Percentiles rank a stretch among this genome's conserved stretches.
Conservation (phyloP, 2,888 invertebrate genomes). For the Orthonychiurus folsomi region DNA sequence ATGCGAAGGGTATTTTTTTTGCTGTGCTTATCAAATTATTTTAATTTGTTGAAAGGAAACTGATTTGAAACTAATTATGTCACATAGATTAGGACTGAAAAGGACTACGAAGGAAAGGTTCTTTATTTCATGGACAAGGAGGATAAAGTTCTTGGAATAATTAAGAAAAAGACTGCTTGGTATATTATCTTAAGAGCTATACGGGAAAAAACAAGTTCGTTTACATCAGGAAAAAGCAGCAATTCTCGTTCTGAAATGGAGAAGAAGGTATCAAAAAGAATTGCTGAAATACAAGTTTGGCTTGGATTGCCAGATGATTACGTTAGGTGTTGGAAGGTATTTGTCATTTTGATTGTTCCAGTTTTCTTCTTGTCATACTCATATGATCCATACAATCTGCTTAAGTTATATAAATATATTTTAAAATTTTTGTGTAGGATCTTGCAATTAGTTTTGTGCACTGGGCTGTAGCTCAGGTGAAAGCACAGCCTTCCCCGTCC, state of each 20-base stretch:
- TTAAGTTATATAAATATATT: slow-evolving; percentile 5
- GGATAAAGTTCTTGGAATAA: slow-evolving; percentile 44
- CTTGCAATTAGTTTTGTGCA: slow-evolving; percentile 22
- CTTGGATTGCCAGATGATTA: slow-evolving; percentile 40
- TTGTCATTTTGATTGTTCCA: slow-evolving; percentile 10
- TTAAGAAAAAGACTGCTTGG: slow-evolving; percentile 49
- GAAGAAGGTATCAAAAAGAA: slow-evolving; percentile 41
- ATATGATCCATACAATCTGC: slow-evolving; percentile 6
- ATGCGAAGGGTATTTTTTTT: slow-evolving; percentile 39
- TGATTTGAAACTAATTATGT: too few species aligned
- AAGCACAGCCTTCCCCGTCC: background rate
- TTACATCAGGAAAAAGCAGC: slow-evolving; percentile 15
- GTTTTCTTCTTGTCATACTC: slow-evolving; percentile 8
- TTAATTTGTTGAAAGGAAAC: background rate
- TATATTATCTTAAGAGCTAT: slow-evolving; percentile 42
- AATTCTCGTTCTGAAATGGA: slow-evolving; percentile 27
- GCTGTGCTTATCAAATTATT: background rate
- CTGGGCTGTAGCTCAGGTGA: slow-evolving; percentile 16
- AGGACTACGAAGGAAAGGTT: slow-evolving; percentile 46
- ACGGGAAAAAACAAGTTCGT: slow-evolving; percentile 37
- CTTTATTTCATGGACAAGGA: slow-evolving; percentile 45
- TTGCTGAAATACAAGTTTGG: slow-evolving; percentile 45
- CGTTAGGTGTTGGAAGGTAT: slow-evolving; percentile 34
- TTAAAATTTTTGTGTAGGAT: slow-evolving; percentile 18
- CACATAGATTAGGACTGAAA: slow-evolving; percentile 42